Evolutionary conservation across 2,797 vertebrate species (phyloP).

Genomic region (Tragelaphus oryx): DNA sequence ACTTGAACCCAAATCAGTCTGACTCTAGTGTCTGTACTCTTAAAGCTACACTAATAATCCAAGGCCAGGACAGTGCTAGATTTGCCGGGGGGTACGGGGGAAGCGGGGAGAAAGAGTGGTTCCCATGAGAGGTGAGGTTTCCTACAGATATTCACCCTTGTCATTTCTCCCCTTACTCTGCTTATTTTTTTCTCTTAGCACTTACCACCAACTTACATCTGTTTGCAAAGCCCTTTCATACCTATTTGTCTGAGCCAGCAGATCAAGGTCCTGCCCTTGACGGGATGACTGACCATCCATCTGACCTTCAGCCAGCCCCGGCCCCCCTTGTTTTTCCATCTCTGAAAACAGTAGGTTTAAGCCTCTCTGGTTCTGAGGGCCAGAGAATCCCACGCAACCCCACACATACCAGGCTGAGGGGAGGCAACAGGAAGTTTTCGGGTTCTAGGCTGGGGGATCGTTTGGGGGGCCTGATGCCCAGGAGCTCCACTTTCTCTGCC

Average conservation of each 20-base stretch:
- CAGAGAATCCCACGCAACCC: neutral
- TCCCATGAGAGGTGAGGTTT: neutral
- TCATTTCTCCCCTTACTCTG: neutral
- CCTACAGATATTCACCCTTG: neutral
- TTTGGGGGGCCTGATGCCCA: conserved; percentile 67
- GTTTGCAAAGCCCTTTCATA: neutral
- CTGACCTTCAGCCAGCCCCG: neutral
- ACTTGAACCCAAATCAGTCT: neutral
- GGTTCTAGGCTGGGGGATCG: conserved; percentile 46
- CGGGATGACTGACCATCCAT: neutral
- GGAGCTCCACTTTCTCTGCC: conserved; percentile 39
- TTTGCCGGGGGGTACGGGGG: neutral
- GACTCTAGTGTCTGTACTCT: neutral
- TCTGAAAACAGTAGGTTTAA: neutral
- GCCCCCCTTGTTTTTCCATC: neutral
- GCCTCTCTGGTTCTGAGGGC: neutral
- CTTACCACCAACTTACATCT: neutral
- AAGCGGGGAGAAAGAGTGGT: neutral
- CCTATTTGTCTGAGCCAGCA: neutral
- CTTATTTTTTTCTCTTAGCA: neutral
- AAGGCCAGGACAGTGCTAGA: neutral
- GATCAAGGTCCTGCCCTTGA: neutral
- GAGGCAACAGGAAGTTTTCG: conserved; percentile 57
- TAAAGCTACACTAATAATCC: neutral
- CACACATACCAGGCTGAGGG: conserved; percentile 72